A percentile compares a stretch with the other conserved stretches of the same genome.
phyloP scores from a whole-genome alignment of 2,888 invertebrate genomes.

The Thereva unica region DNA sequence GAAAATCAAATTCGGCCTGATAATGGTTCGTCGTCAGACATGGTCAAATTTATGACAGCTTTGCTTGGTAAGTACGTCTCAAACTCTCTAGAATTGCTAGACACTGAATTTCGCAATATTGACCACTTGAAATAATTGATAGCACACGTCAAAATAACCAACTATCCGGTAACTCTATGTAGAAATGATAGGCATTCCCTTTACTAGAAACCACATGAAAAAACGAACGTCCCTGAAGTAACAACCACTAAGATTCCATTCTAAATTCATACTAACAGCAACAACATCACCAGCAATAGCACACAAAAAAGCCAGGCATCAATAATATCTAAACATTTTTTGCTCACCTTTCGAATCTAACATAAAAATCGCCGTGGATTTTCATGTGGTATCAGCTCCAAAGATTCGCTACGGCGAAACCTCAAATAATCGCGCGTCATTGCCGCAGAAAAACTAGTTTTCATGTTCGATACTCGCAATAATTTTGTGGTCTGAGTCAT shows the following conservation, averaged over 20 bases:
- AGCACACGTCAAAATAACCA: no score
- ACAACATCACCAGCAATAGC: neutral
- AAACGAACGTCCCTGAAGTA: neutral
- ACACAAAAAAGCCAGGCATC: neutral
- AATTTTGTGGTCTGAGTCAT: constrained; percentile 25
- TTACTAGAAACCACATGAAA: no score
- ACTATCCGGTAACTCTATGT: no score
- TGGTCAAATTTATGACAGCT: no score
- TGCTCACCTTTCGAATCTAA: neutral
- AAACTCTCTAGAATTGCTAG: no score
- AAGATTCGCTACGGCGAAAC: constrained; percentile 3
- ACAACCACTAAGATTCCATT: neutral
- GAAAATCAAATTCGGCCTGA: no score
- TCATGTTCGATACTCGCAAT: neutral
- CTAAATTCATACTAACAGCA: neutral
- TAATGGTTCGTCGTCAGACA: no score
- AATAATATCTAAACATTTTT: neutral
- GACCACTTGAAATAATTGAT: no score
- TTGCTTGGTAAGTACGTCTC: no score
- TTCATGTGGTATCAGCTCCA: neutral
- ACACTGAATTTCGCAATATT: no score
- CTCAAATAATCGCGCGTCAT: constrained; percentile 19
- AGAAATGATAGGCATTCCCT: no score
- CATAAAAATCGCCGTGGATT: neutral
- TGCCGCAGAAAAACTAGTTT: constrained; percentile 21